A percentile compares a stretch with the other conserved stretches of the same genome.
These are phyloP conservation scores for Schrankia costaestrigalis DNA, from an alignment of 2,888 invertebrate genomes.

Conservation along the genomic window DNA sequence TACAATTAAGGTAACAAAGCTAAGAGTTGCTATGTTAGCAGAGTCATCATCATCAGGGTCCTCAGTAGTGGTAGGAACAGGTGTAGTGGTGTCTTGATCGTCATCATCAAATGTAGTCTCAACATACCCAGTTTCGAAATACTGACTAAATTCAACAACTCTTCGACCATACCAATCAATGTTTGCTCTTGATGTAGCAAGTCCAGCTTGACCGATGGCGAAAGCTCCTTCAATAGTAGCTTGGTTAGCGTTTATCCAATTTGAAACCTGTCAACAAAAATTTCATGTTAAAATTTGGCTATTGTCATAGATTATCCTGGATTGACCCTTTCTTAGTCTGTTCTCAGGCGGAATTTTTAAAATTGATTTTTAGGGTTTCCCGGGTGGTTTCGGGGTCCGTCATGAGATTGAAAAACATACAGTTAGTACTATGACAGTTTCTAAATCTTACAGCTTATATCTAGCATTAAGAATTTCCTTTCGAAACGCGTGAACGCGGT, in stretches of 20 bases:
- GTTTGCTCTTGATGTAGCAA: slow-evolving; percentile 43
- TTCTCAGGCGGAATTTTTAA: too few species aligned
- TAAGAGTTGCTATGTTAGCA: slow-evolving; percentile 51
- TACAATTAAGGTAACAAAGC: slow-evolving; percentile 46
- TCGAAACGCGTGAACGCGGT: too few species aligned
- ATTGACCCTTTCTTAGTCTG: too few species aligned
- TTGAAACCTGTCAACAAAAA: slow-evolving; percentile 41
- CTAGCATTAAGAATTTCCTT: too few species aligned
- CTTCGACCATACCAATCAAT: slow-evolving; percentile 50
- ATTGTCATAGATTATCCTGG: too few species aligned
- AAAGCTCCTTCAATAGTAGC: slow-evolving; percentile 44
- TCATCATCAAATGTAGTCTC: slow-evolving; percentile 40
- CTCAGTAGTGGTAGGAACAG: slow-evolving; percentile 5
- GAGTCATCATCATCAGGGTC: slow-evolving; percentile 21
- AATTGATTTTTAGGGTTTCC: too few species aligned
- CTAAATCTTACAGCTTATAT: too few species aligned
- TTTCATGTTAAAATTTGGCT: neutral
- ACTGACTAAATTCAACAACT: slow-evolving; percentile 45
- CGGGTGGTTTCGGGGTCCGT: too few species aligned
- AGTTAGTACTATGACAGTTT: too few species aligned
- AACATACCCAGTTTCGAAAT: slow-evolving; percentile 57
- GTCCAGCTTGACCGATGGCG: slow-evolving; percentile 39
- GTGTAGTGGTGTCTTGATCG: slow-evolving; percentile 1
- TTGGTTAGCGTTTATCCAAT: slow-evolving; percentile 50
- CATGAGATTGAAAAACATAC: too few species aligned